Conservation (phyloP, 2,888 invertebrate species). For the Andrena flavipes region DNA sequence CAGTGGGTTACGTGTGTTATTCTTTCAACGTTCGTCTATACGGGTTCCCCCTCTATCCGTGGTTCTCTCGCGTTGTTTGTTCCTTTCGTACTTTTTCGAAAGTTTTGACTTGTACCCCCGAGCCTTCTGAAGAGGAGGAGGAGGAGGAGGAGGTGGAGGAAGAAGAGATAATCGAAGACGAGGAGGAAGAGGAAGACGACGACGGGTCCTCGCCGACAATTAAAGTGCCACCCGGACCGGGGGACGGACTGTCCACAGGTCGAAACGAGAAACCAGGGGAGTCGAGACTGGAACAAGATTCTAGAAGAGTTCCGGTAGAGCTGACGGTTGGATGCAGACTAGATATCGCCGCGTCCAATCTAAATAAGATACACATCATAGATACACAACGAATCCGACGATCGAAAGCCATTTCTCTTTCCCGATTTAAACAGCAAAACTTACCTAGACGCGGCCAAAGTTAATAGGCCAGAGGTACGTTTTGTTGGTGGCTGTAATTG, state of each 20-base stretch:
- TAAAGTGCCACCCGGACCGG: slow-evolving; percentile 80
- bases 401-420: slow-evolving; percentile 6
- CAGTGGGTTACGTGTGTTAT: slow-evolving; percentile 36
- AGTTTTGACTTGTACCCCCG: slow-evolving; percentile 73
- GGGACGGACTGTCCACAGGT: slow-evolving; percentile 87
- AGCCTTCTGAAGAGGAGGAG: slow-evolving; percentile 68
- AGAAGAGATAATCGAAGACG: slow-evolving; percentile 35
- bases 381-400: no score
- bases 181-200: slow-evolving; percentile 46
- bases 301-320: slow-evolving; percentile 88
- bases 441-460: slow-evolving; percentile 82
- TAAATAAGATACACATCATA: slow-evolving; percentile 45
- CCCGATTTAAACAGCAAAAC: background rate
- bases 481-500: slow-evolving; percentile 83
- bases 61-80: slow-evolving; percentile 75
- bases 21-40: slow-evolving; percentile 29
- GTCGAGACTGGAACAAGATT: slow-evolving; percentile 87
- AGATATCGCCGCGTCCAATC: slow-evolving; percentile 80
- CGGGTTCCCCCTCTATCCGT: slow-evolving; percentile 78
- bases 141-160: slow-evolving; percentile 7
- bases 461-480: slow-evolving; percentile 81
- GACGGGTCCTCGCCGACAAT: slow-evolving; percentile 83
- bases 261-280: slow-evolving; percentile 87
- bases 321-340: slow-evolving; percentile 86
- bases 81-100: slow-evolving; percentile 72